Percentiles rank a stretch among this genome's conserved stretches.
Evolutionary conservation across 2,797 vertebrate species (phyloP).

Genomic region (Pangasius macronema): DNA sequence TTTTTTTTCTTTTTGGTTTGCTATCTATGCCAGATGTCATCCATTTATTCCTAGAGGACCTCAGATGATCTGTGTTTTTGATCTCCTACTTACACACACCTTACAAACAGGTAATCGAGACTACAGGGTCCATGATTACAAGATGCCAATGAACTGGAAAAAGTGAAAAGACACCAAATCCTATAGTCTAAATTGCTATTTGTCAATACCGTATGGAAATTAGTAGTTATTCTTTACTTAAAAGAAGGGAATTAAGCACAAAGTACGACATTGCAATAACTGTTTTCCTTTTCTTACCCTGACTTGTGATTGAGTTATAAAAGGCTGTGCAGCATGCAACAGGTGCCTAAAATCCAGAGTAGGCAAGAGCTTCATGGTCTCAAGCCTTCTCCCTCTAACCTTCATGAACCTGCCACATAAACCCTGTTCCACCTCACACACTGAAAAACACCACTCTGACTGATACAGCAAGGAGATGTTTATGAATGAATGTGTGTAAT

Average conservation of each 20-base stretch:
- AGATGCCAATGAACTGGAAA: background rate
- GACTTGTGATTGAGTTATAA: slow-evolving; percentile 77
- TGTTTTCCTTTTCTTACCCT: slow-evolving; percentile 67
- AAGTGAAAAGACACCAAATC: background rate
- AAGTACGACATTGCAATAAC: slow-evolving; percentile 69
- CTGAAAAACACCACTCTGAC: slow-evolving; percentile 65
- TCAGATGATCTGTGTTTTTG: background rate
- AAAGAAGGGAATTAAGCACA: slow-evolving; percentile 48
- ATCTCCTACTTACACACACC: background rate
- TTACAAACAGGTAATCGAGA: background rate
- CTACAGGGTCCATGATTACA: background rate
- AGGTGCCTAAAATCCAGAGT: slow-evolving; percentile 75
- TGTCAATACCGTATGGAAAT: slow-evolving; percentile 17
- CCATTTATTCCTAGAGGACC: background rate
- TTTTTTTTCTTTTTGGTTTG: background rate
- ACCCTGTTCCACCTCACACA: slow-evolving; percentile 72
- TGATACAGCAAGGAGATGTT: slow-evolving; percentile 38
- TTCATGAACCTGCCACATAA: slow-evolving; percentile 74
- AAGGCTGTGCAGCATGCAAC: slow-evolving; percentile 76
- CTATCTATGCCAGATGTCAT: background rate
- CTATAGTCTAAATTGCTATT: background rate
- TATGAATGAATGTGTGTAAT: slow-evolving; percentile 24
- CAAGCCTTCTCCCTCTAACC: slow-evolving; percentile 73
- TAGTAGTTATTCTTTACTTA: slow-evolving; percentile 57
- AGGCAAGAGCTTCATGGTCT: slow-evolving; percentile 70